Conservation (phyloP, 92 coral and sea anemone genomes). For the Porites cylindrica region DNA sequence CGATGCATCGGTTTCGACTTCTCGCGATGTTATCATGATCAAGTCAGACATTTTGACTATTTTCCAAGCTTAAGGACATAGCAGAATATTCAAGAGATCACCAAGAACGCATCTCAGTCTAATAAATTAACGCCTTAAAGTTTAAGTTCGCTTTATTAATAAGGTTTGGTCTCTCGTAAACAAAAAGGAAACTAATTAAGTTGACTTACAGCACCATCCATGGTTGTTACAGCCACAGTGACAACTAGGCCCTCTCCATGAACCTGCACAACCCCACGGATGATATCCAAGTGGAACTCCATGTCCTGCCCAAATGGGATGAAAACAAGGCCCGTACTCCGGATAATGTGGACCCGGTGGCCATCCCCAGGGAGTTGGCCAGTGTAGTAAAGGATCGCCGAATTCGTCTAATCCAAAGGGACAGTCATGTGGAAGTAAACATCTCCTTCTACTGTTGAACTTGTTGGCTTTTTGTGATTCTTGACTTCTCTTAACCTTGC, state of each 20-base stretch:
- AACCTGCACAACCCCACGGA: slow-evolving; percentile 20
- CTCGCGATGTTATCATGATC: too few species aligned
- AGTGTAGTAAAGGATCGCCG: slow-evolving; percentile 4
- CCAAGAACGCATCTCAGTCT: too few species aligned
- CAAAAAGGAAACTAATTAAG: background rate
- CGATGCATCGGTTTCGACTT: too few species aligned
- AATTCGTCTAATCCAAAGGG: background rate
- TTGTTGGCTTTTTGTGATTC: background rate
- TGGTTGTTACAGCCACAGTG: slow-evolving; percentile 28
- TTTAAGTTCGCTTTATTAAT: too few species aligned
- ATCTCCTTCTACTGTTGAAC: slow-evolving; percentile 7
- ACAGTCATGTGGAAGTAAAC: slow-evolving; percentile 29
- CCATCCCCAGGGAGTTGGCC: slow-evolving; percentile 52
- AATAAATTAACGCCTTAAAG: too few species aligned
- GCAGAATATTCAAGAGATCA: too few species aligned
- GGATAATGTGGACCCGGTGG: slow-evolving; percentile 42
- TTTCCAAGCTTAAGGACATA: too few species aligned
- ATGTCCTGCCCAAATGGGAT: slow-evolving; percentile 23
- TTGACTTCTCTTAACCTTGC: background rate
- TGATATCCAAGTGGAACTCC: slow-evolving; percentile 19
- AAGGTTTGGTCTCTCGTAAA: too few species aligned
- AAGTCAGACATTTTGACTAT: too few species aligned
- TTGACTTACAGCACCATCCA: slow-evolving; percentile 30
- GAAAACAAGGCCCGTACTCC: slow-evolving; percentile 43
- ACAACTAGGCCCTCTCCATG: slow-evolving; percentile 30